These are phyloP conservation scores for Plebejus melissa DNA, from an alignment of 2,888 invertebrate genomes.

Conservation along the genomic window DNA sequence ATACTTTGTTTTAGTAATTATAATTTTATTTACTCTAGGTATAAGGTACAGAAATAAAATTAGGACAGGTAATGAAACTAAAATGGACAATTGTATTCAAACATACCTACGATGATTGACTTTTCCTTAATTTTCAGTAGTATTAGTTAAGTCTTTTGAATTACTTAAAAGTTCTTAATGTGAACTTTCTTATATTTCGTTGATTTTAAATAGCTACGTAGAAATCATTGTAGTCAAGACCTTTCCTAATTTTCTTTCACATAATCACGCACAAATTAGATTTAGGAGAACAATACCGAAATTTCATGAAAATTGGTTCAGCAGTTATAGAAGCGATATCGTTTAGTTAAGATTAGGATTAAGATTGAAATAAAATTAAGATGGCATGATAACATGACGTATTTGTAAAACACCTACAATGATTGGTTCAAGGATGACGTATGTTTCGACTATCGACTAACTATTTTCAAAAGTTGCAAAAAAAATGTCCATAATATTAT, in stretches of 20 bases:
- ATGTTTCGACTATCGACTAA: not conserved
- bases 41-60: conserved; percentile 9
- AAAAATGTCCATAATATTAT: not conserved
- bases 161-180: too few species aligned
- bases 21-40: not conserved
- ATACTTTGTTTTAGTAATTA: not conserved
- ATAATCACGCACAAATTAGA: not conserved
- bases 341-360: not conserved
- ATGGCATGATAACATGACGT: not conserved
- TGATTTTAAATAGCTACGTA: not conserved
- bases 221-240: not conserved
- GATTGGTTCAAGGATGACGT: not conserved
- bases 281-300: not conserved
- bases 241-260: not conserved
- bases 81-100: not conserved
- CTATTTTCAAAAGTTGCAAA: not conserved
- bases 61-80: not conserved
- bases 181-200: not conserved
- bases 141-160: not conserved
- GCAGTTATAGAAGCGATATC: not conserved
- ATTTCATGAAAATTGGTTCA: not conserved
- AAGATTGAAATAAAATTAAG: conserved; percentile 8
- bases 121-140: not conserved
- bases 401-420: not conserved
- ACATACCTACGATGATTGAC: not conserved